Evolutionary conservation across 2,113 vertebrate genomes (phyloP).

Genomic region (Albula goreensis): DNA sequence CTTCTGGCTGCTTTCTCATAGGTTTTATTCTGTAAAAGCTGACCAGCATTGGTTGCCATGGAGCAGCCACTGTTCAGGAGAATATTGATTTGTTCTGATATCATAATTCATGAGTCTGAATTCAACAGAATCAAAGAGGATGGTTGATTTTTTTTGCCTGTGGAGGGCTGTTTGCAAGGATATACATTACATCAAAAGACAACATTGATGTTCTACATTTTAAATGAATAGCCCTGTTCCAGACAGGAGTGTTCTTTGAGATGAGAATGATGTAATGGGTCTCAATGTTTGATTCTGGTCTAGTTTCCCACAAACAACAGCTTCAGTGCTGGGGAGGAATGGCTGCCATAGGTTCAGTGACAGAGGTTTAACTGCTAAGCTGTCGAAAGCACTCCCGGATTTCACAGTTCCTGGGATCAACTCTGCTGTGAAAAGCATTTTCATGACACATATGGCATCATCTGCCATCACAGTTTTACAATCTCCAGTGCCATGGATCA

Average conservation of each 20-base stretch:
- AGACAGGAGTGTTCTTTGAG: constrained; percentile 5
- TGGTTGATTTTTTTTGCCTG: background rate
- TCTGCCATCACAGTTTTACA: constrained; percentile 55
- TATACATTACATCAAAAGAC: background rate
- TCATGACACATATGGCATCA: constrained; percentile 64
- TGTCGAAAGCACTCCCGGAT: constrained; percentile 58
- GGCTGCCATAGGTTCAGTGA: constrained; percentile 44
- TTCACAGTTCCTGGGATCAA: constrained; percentile 62
- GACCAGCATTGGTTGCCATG: background rate
- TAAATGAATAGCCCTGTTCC: background rate
- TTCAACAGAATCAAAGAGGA: background rate
- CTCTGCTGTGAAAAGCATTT: constrained; percentile 52
- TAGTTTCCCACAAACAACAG: background rate
- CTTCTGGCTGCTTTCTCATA: background rate
- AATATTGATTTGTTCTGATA: background rate
- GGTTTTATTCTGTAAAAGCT: background rate
- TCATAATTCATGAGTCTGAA: background rate
- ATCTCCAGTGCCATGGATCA: constrained; percentile 52
- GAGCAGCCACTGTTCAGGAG: background rate
- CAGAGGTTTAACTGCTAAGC: constrained; percentile 52
- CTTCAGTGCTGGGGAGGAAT: background rate
- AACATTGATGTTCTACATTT: background rate
- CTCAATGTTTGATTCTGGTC: background rate
- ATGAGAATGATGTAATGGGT: constrained; percentile 41
- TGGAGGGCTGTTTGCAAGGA: no score